phyloP scores from a whole-genome alignment of 2,113 vertebrate genomes.

The Xyrauchen texanus region DNA sequence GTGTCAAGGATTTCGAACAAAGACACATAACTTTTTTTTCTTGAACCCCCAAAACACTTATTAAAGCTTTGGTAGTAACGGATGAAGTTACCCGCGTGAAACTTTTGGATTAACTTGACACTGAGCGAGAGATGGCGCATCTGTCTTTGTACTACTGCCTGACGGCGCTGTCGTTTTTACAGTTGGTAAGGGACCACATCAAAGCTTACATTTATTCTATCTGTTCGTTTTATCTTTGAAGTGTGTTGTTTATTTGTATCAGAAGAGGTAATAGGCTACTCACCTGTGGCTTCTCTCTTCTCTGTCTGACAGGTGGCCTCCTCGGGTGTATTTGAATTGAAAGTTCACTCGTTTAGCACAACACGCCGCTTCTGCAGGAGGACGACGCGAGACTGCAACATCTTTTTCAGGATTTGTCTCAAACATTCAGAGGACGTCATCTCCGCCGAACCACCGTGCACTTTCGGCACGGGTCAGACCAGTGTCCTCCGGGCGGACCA shows the following conservation, averaged over 20 bases:
- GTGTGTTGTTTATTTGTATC: not conserved
- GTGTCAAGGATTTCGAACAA: not conserved
- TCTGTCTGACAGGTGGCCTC: constrained; percentile 62
- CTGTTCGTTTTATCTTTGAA: not conserved
- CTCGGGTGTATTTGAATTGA: constrained; percentile 77
- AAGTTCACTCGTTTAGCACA: constrained; percentile 73
- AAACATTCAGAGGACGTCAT: constrained; percentile 71
- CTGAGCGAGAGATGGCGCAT: constrained; percentile 42
- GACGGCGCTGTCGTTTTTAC: constrained; percentile 33
- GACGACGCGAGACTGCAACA: constrained; percentile 63
- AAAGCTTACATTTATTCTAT: not conserved
- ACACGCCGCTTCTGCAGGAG: constrained; percentile 55
- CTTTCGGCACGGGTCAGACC: constrained; percentile 72
- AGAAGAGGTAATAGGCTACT: not conserved
- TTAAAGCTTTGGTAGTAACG: not conserved
- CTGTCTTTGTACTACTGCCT: constrained; percentile 36
- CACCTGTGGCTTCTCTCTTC: not conserved
- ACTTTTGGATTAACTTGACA: constrained; percentile 22
- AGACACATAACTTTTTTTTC: not conserved
- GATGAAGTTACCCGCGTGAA: constrained; percentile 38
- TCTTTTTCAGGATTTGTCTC: constrained; percentile 78
- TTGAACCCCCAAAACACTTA: not conserved
- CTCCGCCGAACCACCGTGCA: constrained; percentile 71
- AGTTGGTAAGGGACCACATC: constrained; percentile 32
- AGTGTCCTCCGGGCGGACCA: constrained; percentile 60